Percentiles rank a stretch among this genome's conserved stretches.
phyloP scores from a whole-genome alignment of 2,797 vertebrate genomes.

The Loris lydekkerianus region DNA sequence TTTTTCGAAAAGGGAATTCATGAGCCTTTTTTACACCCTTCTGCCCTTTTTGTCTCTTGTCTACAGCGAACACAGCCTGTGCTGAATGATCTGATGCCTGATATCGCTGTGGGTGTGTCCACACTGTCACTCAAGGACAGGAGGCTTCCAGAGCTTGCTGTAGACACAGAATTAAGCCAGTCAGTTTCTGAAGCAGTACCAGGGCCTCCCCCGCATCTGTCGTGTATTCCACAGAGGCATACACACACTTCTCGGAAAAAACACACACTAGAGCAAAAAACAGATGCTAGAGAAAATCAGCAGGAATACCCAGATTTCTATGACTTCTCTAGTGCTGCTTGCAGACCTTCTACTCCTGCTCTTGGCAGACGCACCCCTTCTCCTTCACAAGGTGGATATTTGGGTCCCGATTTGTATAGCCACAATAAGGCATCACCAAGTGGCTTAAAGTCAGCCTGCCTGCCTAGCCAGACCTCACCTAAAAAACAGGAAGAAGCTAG shows the following conservation, averaged over 20 bases:
- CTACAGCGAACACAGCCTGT: conserved; percentile 94
- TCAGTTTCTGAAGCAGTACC: conserved; percentile 87
- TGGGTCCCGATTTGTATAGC: conserved; percentile 97
- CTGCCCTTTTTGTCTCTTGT: conserved; percentile 60
- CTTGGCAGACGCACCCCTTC: conserved; percentile 88
- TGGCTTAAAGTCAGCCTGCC: conserved; percentile 92
- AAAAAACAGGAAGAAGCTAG: conserved; percentile 89
- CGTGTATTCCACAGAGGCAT: conserved; percentile 91
- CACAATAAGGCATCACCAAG: conserved; percentile 93
- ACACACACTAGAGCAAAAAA: conserved; percentile 94
- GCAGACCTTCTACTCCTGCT: conserved; percentile 91
- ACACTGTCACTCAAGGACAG: conserved; percentile 97
- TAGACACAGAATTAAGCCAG: conserved; percentile 92
- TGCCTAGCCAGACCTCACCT: conserved; percentile 90
- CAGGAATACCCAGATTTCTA: conserved; percentile 98
- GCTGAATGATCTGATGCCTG: conserved; percentile 98
- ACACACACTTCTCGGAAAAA: conserved; percentile 93
- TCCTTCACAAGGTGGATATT: conserved; percentile 91
- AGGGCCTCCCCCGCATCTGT: conserved; percentile 89
- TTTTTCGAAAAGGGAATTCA: background rate
- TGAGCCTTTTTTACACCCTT: background rate
- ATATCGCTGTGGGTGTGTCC: conserved; percentile 98
- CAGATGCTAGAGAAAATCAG: conserved; percentile 91
- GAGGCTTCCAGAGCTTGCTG: conserved; percentile 94
- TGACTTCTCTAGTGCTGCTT: conserved; percentile 93